Percentiles rank a stretch among this genome's conserved stretches.
phyloP scores from a whole-genome alignment of 2,888 invertebrate genomes.

The Hymenopus coronatus region DNA sequence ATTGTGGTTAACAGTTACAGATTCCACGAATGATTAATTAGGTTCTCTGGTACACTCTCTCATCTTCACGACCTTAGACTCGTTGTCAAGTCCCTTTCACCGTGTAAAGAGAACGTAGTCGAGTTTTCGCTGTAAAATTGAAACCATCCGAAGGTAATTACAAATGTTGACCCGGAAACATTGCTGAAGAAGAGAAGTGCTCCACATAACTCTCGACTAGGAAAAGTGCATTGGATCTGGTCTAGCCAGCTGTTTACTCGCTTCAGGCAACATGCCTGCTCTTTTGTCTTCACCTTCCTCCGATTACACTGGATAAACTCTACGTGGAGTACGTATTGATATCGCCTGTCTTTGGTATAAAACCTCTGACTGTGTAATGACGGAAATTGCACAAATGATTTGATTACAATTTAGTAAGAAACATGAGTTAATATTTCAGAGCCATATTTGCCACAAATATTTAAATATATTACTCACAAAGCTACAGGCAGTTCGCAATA shows the following conservation, averaged over 20 bases:
- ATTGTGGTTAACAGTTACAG: too few relatives aligned
- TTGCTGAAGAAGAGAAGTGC: not conserved
- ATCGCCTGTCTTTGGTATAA: too few relatives aligned
- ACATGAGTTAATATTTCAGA: too few relatives aligned
- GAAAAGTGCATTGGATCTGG: not conserved
- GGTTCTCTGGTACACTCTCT: not conserved
- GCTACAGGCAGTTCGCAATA: too few relatives aligned
- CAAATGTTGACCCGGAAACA: not conserved
- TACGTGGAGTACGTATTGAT: too few relatives aligned
- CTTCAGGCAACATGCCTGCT: not conserved
- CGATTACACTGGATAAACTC: too few relatives aligned
- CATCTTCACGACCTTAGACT: not conserved
- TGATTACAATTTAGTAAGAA: too few relatives aligned
- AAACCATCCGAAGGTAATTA: not conserved
- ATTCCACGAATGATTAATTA: not conserved
- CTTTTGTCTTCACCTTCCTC: too few relatives aligned
- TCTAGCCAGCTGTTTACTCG: not conserved
- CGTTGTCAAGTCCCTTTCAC: not conserved
- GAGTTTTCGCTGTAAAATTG: not conserved
- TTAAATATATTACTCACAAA: too few relatives aligned
- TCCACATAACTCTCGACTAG: not conserved
- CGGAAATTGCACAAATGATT: too few relatives aligned
- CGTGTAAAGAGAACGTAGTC: not conserved
- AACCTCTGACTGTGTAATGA: too few relatives aligned
- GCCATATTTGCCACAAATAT: too few relatives aligned